Evolutionary conservation across 2,797 vertebrate species (phyloP), one percentile per base, ranked within the genome.

Genomic region (Macropodus opercularis): DNA sequence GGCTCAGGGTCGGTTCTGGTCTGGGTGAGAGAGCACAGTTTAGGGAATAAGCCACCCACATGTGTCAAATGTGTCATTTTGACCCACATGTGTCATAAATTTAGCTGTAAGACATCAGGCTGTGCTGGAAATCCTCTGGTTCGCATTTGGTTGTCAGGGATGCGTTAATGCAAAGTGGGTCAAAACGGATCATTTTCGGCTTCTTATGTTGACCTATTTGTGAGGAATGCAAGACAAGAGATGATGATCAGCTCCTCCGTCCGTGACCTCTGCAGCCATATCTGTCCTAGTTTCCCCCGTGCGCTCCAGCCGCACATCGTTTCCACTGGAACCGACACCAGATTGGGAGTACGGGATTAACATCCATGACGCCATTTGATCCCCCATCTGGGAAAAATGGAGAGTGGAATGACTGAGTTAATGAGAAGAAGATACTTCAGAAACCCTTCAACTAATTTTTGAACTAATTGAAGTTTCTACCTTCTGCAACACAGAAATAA

Each of bases 291-390:
- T 80, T 91, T 88, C 50, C 58, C 62, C 60, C 27, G 56, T 61
- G 29, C 69, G 64, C 69, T 77, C 46, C 57, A 56, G 36, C 50
- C 36, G 44, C 15, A 53, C 50, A 72, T 41, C 19, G 24, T 66
- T 85, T 84, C 55, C 58, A 60, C 57, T 69, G 80, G 72, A 77
- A 82, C 68, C 76, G 76, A 81, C 82, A 86, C 85, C 87, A 90
- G 91, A 91, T 90, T 90, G 85, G 76, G 65, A 63, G 67, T 65
- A 54, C 47, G 61, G 83, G 87, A 90, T 92, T 91, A 91, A 77
- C 83, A 79, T 87, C 79, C 72, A 72, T 67, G 64, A 61, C 81
- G 75, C 35, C 68, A 77, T 85, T 67, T 81, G 81, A 84, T 86
- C 72, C 48, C 76, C 75, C 74, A 71, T 84, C 80, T 83, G 80